These are phyloP conservation scores for Eupithecia inturbata DNA, from an alignment of 2,888 invertebrate species.

Conservation along the genomic window DNA sequence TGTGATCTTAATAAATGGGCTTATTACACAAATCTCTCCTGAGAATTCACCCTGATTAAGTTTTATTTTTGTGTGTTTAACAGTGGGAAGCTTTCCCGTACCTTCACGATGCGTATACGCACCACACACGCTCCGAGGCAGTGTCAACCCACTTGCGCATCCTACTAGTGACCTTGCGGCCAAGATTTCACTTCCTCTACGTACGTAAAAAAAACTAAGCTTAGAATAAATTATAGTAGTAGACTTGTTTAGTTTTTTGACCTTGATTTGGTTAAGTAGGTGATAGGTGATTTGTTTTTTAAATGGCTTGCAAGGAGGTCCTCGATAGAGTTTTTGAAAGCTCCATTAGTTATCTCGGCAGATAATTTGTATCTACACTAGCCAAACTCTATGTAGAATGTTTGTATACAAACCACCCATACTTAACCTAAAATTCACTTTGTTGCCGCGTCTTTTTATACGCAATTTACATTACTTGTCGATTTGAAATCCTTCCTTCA, in stretches of 20 bases:
- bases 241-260: slow-evolving; percentile 45
- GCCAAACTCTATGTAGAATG: no score
- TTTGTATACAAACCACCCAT: no score
- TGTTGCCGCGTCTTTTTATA: no score
- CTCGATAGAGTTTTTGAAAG: slow-evolving; percentile 2
- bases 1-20: no score
- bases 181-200: slow-evolving; percentile 78
- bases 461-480: no score
- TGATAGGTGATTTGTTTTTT: slow-evolving; percentile 13
- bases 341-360: background rate
- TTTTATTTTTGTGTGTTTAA: no score
- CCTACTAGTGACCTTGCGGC: slow-evolving; percentile 81
- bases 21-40: no score
- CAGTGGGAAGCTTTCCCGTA: slow-evolving; percentile 8
- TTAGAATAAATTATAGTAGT: slow-evolving; percentile 28
- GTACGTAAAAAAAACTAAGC: slow-evolving; percentile 50
- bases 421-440: no score
- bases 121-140: slow-evolving; percentile 50
- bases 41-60: no score
- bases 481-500: no score
- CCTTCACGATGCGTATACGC: slow-evolving; percentile 28
- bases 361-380: background rate
- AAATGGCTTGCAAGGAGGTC: background rate
- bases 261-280: slow-evolving; percentile 18
- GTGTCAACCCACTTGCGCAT: slow-evolving; percentile 74